These are phyloP conservation scores for Drosophila parvula DNA, from an alignment of 1,140 invertebrate species.

Conservation along the genomic window DNA sequence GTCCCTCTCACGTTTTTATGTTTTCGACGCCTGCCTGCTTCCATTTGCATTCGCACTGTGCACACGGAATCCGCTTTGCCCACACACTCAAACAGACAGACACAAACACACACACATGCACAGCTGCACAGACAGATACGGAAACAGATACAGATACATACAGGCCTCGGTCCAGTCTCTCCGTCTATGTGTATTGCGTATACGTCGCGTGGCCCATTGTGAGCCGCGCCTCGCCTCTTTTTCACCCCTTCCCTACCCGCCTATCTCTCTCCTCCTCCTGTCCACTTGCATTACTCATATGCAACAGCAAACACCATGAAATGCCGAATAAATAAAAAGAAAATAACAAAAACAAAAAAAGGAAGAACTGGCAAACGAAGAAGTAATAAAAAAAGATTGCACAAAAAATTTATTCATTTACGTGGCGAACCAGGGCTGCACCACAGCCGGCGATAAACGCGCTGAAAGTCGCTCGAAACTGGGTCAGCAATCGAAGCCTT, in stretches of 20 bases:
- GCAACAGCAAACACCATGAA: constrained; percentile 37
- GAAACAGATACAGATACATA: constrained; percentile 47
- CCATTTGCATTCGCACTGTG: constrained; percentile 61
- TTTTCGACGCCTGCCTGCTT: constrained; percentile 64
- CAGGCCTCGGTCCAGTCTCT: constrained; percentile 49
- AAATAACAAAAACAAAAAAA: constrained; percentile 14
- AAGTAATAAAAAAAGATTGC: constrained; percentile 72
- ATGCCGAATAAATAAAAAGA: constrained; percentile 8
- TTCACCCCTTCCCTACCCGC: background rate
- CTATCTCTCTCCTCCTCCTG: constrained; percentile 33
- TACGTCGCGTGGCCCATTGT: constrained; percentile 76
- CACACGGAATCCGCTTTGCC: constrained; percentile 72
- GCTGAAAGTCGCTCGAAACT: constrained; percentile 40
- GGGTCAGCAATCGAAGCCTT: constrained; percentile 53
- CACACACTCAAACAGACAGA: constrained; percentile 33
- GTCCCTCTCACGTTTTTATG: constrained; percentile 61
- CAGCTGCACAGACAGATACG: constrained; percentile 17
- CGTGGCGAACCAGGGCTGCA: constrained; percentile 61
- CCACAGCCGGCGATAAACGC: constrained; percentile 21
- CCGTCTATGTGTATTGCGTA: constrained; percentile 57
- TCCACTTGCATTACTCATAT: constrained; percentile 74
- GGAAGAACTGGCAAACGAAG: constrained; percentile 30
- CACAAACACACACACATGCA: constrained; percentile 21
- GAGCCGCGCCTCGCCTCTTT: constrained; percentile 62
- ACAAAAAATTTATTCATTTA: constrained; percentile 78